Conservation (phyloP, 1,140 invertebrate genomes). For the Leptinotarsa lineolata region DNA sequence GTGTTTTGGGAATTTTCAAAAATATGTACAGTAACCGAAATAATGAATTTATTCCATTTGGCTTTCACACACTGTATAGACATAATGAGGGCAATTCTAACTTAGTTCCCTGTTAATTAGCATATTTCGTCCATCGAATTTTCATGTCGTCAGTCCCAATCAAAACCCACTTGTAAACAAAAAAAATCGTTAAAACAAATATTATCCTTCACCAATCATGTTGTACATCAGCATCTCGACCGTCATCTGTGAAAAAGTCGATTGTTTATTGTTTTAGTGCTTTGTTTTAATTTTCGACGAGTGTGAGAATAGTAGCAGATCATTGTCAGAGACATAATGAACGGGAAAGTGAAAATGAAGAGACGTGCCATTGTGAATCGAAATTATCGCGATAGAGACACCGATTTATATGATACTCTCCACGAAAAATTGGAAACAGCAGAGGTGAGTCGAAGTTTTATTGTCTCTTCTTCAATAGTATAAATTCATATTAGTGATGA, state of each 20-base stretch:
- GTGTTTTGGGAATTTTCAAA: too few species aligned
- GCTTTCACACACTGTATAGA: too few species aligned
- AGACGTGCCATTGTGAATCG: background rate
- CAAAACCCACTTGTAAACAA: too few species aligned
- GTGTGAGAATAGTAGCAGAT: background rate
- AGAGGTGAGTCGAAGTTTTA: background rate
- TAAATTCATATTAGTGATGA: too few species aligned
- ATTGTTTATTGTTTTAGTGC: background rate
- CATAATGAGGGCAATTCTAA: too few species aligned
- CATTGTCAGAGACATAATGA: background rate
- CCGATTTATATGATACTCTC: background rate
- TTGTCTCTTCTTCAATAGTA: background rate
- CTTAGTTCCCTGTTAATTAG: too few species aligned
- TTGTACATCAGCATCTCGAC: background rate
- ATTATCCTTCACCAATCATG: background rate
- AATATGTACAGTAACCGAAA: too few species aligned
- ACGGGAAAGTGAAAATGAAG: constrained; percentile 2
- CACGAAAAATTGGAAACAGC: background rate
- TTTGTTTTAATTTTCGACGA: background rate
- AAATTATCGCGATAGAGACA: background rate
- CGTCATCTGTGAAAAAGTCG: background rate
- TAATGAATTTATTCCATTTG: too few species aligned
- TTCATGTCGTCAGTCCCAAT: too few species aligned
- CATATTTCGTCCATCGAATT: too few species aligned
- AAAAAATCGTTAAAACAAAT: background rate